Percentiles rank a stretch among this genome's conserved stretches.
phyloP scores from a whole-genome alignment of 2,888 invertebrate genomes.

The Leucophenga montana region DNA sequence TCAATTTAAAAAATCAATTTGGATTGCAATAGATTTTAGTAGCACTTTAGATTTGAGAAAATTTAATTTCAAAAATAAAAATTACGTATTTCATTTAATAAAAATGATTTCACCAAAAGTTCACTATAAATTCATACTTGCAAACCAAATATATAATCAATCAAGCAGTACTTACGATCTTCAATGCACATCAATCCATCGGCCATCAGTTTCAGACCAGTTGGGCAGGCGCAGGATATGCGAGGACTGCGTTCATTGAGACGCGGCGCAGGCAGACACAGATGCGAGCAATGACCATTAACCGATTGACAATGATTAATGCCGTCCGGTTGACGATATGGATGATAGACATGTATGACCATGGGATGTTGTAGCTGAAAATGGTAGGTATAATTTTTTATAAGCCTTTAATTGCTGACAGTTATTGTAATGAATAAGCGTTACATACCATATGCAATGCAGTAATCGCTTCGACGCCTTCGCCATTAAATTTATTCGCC shows the following conservation, averaged over 20 bases:
- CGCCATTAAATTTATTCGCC: slow-evolving; percentile 93
- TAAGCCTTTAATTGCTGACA: neutral
- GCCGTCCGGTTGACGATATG: slow-evolving; percentile 93
- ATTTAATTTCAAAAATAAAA: no score
- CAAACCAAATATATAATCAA: slow-evolving; percentile 7
- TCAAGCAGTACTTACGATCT: slow-evolving; percentile 80
- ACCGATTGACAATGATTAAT: slow-evolving; percentile 93
- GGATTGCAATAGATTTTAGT: no score
- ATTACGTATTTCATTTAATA: no score
- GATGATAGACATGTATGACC: slow-evolving; percentile 96
- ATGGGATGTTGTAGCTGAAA: slow-evolving; percentile 88
- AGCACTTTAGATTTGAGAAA: no score
- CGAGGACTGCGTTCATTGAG: slow-evolving; percentile 84
- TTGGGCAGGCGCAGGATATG: slow-evolving; percentile 90
- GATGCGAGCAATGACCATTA: slow-evolving; percentile 90
- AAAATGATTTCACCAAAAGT: no score
- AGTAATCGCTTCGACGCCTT: slow-evolving; percentile 84
- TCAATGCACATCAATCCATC: slow-evolving; percentile 91
- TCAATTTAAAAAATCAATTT: no score
- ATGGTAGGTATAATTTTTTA: slow-evolving; percentile 3
- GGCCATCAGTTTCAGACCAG: slow-evolving; percentile 83
- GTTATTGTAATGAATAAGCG: neutral
- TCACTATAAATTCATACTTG: no score
- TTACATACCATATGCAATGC: slow-evolving; percentile 82
- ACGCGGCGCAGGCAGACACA: slow-evolving; percentile 91